Conservation (phyloP, 1,140 invertebrate species). For the Phocides pigmalion region DNA sequence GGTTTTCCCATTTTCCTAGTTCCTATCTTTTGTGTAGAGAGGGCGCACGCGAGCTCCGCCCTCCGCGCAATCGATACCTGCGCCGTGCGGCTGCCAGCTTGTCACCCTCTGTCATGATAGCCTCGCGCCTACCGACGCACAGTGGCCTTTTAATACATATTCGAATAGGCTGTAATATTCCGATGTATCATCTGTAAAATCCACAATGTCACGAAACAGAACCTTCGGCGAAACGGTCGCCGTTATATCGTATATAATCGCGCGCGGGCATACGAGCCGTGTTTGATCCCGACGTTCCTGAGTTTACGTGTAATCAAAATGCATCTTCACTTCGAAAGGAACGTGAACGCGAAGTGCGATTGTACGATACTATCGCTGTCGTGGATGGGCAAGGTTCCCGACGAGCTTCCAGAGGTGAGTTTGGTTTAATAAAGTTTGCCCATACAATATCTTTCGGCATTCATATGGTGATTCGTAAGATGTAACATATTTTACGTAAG, state of each 20-base stretch:
- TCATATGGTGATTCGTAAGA: constrained; percentile 14
- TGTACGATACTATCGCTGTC: constrained; percentile 97
- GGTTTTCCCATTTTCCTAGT: constrained; percentile 60
- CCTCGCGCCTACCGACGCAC: constrained; percentile 54
- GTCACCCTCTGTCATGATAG: constrained; percentile 70
- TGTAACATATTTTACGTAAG: constrained; percentile 32
- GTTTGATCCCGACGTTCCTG: constrained; percentile 3
- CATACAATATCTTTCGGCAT: not conserved
- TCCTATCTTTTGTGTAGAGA: constrained; percentile 46
- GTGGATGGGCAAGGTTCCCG: constrained; percentile 99
- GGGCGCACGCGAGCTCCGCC: constrained; percentile 54
- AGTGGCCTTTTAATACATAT: constrained; percentile 35
- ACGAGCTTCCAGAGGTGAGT: constrained; percentile 95
- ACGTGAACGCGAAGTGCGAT: constrained; percentile 96
- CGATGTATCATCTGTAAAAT: constrained; percentile 40
- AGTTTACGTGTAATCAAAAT: constrained; percentile 78
- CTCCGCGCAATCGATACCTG: constrained; percentile 75
- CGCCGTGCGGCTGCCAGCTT: constrained; percentile 59
- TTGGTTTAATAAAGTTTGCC: not conserved
- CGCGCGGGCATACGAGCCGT: constrained; percentile 6
- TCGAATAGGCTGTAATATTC: not conserved
- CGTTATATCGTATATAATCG: constrained; percentile 13
- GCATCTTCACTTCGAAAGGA: constrained; percentile 97
- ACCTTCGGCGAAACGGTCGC: constrained; percentile 7
- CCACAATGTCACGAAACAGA: constrained; percentile 45